phyloP scores from a whole-genome alignment of 2,113 vertebrate species.

The Sterna hirundo region DNA sequence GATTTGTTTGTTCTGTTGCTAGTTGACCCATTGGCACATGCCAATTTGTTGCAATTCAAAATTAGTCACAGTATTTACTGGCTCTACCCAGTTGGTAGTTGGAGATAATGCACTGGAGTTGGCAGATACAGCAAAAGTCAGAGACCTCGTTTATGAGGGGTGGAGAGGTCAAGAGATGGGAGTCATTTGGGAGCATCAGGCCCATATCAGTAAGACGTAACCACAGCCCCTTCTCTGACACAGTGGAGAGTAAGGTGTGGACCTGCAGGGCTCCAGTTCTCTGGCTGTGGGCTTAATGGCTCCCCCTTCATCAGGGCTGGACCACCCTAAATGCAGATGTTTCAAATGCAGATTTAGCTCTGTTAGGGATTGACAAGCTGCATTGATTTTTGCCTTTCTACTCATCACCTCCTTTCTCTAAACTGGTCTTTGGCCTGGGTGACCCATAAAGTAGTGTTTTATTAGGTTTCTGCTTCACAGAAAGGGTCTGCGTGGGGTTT shows the following conservation, averaged over 20 bases:
- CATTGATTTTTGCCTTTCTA: not conserved
- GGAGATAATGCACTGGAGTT: not conserved
- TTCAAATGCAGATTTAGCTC: not conserved
- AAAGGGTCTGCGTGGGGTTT: not conserved
- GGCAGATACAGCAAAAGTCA: not conserved
- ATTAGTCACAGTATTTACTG: slow-evolving; percentile 16
- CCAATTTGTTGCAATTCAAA: slow-evolving; percentile 1
- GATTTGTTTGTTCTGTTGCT: not conserved
- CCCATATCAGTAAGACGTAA: not conserved
- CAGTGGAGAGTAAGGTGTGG: not conserved
- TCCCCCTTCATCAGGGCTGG: not conserved
- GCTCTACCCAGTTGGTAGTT: not conserved
- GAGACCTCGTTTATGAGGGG: not conserved
- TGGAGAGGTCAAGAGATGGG: not conserved
- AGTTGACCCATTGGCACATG: not conserved
- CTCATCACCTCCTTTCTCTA: not conserved
- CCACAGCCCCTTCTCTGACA: not conserved
- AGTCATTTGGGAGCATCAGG: not conserved
- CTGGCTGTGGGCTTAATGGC: not conserved
- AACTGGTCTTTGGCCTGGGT: not conserved
- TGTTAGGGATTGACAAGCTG: not conserved
- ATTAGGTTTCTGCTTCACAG: not conserved
- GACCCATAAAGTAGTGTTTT: not conserved
- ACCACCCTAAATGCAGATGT: not conserved
- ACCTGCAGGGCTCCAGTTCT: not conserved